A percentile compares a stretch with the other conserved stretches of the same genome.
Conservation (phyloP, 2,113 vertebrate species). For the Aegithalos caudatus region DNA sequence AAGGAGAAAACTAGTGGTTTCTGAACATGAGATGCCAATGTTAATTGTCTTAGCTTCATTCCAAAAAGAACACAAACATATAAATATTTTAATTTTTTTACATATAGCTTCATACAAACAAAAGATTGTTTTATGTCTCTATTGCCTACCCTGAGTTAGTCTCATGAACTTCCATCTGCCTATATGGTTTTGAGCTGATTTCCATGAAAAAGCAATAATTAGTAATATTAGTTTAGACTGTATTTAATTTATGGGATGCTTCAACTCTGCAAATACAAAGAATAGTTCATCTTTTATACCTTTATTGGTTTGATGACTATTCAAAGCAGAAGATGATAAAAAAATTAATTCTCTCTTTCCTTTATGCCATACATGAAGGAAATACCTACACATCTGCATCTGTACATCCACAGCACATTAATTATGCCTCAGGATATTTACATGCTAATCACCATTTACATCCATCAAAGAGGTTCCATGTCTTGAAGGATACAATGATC, state of each 20-base stretch:
- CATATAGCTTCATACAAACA: not conserved
- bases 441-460: not conserved
- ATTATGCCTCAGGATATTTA: not conserved
- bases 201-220: not conserved
- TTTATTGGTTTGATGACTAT: not conserved
- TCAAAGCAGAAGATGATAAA: not conserved
- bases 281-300: not conserved
- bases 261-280: not conserved
- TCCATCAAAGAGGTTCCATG: not conserved
- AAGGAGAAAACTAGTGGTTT: not conserved
- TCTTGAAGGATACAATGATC: not conserved
- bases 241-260: not conserved
- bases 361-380: not conserved
- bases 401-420: not conserved
- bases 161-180: not conserved
- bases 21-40: not conserved
- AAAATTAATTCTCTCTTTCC: not conserved
- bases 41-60: not conserved
- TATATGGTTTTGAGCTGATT: not conserved
- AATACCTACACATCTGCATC: not conserved
- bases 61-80: not conserved
- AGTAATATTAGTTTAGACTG: not conserved
- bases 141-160: not conserved
- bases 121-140: not conserved
- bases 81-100: not conserved